Conservation (phyloP, 1,140 invertebrate species). For the Amphibalanus amphitrite region DNA sequence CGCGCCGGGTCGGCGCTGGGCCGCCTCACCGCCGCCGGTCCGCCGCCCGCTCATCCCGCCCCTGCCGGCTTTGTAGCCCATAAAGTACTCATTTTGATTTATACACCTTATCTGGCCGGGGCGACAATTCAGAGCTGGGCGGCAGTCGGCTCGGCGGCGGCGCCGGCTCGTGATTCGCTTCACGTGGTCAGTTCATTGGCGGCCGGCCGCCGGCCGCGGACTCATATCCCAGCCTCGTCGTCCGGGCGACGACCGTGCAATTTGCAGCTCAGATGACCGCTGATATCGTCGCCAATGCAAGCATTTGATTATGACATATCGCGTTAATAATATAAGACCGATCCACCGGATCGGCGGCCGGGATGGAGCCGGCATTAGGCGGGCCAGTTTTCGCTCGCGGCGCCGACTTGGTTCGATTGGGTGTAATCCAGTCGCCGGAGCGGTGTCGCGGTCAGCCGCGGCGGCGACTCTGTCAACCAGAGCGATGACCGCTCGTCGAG, state of each 20-base stretch:
- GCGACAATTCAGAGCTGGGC: not conserved
- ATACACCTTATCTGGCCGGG: not conserved
- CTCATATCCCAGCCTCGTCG: not conserved
- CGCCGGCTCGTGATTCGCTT: not conserved
- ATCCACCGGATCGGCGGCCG: not conserved
- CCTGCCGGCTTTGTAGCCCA: slow-evolving; percentile 1
- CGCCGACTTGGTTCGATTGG: not conserved
- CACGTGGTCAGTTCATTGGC: not conserved
- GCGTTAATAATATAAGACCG: not conserved
- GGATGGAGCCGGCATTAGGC: not conserved
- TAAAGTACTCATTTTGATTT: slow-evolving; percentile 2
- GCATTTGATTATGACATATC: not conserved
- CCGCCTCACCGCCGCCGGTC: no score
- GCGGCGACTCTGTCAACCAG: not conserved
- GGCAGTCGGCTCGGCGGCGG: not conserved
- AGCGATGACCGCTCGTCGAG: not conserved
- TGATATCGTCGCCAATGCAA: not conserved
- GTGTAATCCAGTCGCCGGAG: not conserved
- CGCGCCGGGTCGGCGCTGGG: no score
- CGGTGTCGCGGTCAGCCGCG: not conserved
- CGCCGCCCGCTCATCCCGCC: not conserved
- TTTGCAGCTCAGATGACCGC: not conserved
- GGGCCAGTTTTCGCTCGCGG: not conserved
- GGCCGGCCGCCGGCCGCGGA: no score
- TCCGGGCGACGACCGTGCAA: not conserved